Evolutionary conservation across 37 sponge, comb jelly and placozoan genomes (phyloP), one percentile per base, ranked within the genome.

Genomic region (Spongilla lacustris): DNA sequence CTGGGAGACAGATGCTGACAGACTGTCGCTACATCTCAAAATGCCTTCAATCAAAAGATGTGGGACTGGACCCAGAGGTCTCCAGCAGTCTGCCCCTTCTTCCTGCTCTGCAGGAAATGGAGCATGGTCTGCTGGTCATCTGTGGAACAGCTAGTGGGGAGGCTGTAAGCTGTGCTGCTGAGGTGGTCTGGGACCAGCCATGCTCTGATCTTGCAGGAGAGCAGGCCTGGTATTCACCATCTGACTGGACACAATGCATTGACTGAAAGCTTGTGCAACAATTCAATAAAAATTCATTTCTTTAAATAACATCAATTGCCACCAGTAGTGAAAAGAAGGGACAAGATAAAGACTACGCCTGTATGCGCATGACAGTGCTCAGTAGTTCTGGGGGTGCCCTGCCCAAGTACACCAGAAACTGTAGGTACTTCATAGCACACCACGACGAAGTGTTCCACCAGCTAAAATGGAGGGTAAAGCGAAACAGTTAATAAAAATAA

Each of bases 361-460:
- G 58, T 17, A 58, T 10, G 21, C 21, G 58, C 58, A 58, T 14
- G 21, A 58, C 58, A 58, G 14, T 58, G 58, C 14, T 58, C 19
- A 58, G 58, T 58, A 58, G 58, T 1, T 71, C 71, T 22, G 82
- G 82, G 6, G 76, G 36, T 14, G 67, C 37, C 10, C 37, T 19
- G 2, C 84, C 84, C 19, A 81, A 31, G 68, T 38, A 73, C 4
- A 84, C 21, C 82, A 87, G n/a, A 27, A 75, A 4, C 36, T 32
- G 66, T 2, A 87, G 46, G 76, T 35, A 75, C 75, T 81, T 81
- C 12, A 41, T 22, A 27, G 88, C 37, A 26, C 49, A 77, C 89
- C 89, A 88, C 4, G 83, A n/a, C 74, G 67, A 66, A 48, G 76
- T 27, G 17, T 74, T 74, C 78, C 76, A 72, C 83, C 78, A 88